Percentiles rank a stretch among this genome's conserved stretches.
These are phyloP conservation scores for Drosophila persimilis DNA, from an alignment of 1,140 invertebrate species.

Conservation along the genomic window DNA sequence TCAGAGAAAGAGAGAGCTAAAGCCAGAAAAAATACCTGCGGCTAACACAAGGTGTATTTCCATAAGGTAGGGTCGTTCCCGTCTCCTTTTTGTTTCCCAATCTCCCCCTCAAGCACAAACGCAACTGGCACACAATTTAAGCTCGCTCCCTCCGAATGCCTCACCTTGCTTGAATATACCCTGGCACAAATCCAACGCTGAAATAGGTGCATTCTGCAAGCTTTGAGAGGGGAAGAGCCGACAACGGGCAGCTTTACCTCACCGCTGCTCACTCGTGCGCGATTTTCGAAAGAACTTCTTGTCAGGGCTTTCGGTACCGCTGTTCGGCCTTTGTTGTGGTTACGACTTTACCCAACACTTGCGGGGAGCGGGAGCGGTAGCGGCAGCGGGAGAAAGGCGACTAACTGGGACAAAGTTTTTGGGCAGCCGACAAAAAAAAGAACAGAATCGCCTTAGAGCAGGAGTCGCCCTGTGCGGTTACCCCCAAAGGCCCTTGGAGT, in stretches of 20 bases:
- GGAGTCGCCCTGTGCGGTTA: conserved; percentile 32
- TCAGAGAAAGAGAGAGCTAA: conserved; percentile 32
- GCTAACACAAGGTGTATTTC: conserved; percentile 30
- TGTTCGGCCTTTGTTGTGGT: conserved; percentile 68
- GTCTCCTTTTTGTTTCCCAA: too few relatives aligned
- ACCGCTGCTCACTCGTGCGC: conserved; percentile 71
- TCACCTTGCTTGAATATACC: too few relatives aligned
- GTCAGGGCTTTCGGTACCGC: conserved; percentile 64
- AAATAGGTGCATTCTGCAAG: conserved; percentile 2
- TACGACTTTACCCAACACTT: conserved; percentile 52
- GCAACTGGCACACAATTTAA: too few relatives aligned
- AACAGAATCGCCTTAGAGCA: conserved; percentile 47
- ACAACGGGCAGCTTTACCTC: conserved; percentile 22
- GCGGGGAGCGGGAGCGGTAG: not conserved
- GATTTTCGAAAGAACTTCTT: conserved; percentile 67
- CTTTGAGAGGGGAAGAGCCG: not conserved
- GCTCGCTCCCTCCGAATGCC: too few relatives aligned
- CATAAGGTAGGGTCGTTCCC: too few relatives aligned
- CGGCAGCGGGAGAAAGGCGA: not conserved
- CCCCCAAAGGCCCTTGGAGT: not conserved
- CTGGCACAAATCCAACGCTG: too few relatives aligned
- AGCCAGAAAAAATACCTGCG: conserved; percentile 41
- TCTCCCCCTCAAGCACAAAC: too few relatives aligned
- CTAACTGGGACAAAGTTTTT: conserved; percentile 48
- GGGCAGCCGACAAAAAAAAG: conserved; percentile 10